Evolutionary conservation across 2,797 vertebrate genomes (phyloP), one percentile per base, ranked within the genome.

Genomic region (Poeciliopsis turneri): DNA sequence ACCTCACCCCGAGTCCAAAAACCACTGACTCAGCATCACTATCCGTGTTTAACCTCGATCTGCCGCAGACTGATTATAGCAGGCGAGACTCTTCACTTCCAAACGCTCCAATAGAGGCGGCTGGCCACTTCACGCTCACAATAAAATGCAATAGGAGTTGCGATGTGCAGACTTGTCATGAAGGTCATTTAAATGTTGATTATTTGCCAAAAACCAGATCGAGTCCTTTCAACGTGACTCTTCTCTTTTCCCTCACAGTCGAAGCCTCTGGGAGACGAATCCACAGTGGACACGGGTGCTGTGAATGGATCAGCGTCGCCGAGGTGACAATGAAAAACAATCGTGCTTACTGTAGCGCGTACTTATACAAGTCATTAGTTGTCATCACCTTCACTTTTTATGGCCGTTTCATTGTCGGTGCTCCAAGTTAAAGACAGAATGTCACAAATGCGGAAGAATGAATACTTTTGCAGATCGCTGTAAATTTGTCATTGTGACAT

Each of bases 241-340:
- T 53, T 53, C 41, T 74, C 78, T 1, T 78, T 75, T 85, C 47
- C 84, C 53, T 86, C 72, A 59, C 91, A 98, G 97, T 89, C 94
- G 12, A 95, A 97, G 92, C 94, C 95, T 70, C 95, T 95, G 0
- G 95, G 96, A 74, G 96, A 95, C 74, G 97, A 97, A 79, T 94
- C 94, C 23, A 92, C 92, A 85, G 92, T 94, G 71, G 97, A 98
- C 83, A 85, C 88, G 47, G 18, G 47, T 45, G 90, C 96, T 78
- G 88, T 95, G 55, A 97, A 94, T 85, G 97, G 96, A 91, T 94
- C 95, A 2, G 90, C 90, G 70, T 95, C 97, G 74, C 96, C 97
- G 88, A 97, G 98, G 98, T 99, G 90, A 94, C 46, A 11, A 45
- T 39, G 3, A 30, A 73, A 68, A 64, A n/a, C 15, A 49, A 7